Evolutionary conservation across 1,140 invertebrate species (phyloP), one percentile per base, ranked within the genome.

Genomic region (Stenopsyche tienmushanensis): DNA sequence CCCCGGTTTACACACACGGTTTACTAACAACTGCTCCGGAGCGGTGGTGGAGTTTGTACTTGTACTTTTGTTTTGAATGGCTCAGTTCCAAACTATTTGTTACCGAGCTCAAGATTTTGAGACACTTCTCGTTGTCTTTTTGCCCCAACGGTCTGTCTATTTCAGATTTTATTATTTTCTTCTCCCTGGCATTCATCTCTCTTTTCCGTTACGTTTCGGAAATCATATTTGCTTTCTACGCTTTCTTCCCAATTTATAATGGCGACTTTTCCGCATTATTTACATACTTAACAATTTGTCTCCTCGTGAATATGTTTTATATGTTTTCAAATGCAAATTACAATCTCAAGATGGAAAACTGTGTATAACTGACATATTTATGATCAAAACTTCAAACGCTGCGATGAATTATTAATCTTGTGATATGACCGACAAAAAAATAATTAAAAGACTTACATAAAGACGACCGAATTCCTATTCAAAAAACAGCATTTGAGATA

Each of bases 51-150:
- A n/a, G n/a, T n/a, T n/a, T n/a, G n/a, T n/a, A n/a, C n/a, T n/a
- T n/a, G n/a, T n/a, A n/a, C n/a, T 69, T 69, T 65, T 65, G 63
- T 69, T 69, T 69, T 62, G 29, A 58, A 69, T 69, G 67, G 67
- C 67, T 55, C 41, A 7, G 34, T 50, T 65, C 67, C 67, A 69
- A 69, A 64, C 63, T 69, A 69, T 69, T 69, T 69, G 67, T 69
- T 69, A 64, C 49, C 15, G 44, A 23, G 39, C 67, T 62, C 49
- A 59, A 65, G 54, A 52, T 65, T 50, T 58, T 60, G 64, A 45
- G 26, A 49, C 25, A 50, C 25, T 65, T 50, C 29, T 60, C 24
- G 44, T 64, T 45, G 44, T 64, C 66, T 64, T 64, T 64, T 68
- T 68, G 18, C 50, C 23, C 20, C 26, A 24, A 49, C 63, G 55